A percentile compares a stretch with the other conserved stretches of the same genome.
Evolutionary conservation across 2,888 invertebrate genomes (phyloP).

Genomic region (Meloe dianella): DNA sequence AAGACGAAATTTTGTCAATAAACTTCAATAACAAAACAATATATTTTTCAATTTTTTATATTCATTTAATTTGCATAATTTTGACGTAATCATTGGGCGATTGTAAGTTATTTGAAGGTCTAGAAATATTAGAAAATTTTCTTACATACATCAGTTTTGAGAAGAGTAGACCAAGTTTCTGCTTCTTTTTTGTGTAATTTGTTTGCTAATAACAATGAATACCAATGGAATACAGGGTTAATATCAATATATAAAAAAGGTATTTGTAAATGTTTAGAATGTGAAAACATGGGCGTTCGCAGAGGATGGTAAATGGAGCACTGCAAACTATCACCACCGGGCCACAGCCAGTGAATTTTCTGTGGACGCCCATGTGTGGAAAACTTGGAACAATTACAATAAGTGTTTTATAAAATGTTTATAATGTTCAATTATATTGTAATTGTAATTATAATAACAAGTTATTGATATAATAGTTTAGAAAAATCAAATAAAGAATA

Average conservation of each 20-base stretch:
- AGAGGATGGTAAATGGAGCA: too few relatives aligned
- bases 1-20: slow-evolving; percentile 13
- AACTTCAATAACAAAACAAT: slow-evolving; percentile 11
- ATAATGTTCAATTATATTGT: slow-evolving; percentile 19
- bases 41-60: slow-evolving; percentile 24
- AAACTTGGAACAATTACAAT: slow-evolving; percentile 22
- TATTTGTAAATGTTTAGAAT: slow-evolving; percentile 15
- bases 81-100: slow-evolving; percentile 11
- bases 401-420: slow-evolving; percentile 18
- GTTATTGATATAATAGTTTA: slow-evolving; percentile 15
- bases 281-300: too few relatives aligned
- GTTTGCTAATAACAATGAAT: neutral
- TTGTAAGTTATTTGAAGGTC: slow-evolving; percentile 20
- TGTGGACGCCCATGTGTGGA: too few relatives aligned
- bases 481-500: neutral
- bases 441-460: slow-evolving; percentile 25
- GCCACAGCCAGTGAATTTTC: too few relatives aligned
- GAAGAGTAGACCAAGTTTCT: neutral
- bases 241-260: neutral
- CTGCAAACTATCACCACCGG: too few relatives aligned
- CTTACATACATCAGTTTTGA: neutral
- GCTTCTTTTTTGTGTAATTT: neutral
- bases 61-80: slow-evolving; percentile 23
- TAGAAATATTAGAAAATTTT: slow-evolving; percentile 14
- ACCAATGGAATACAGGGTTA: slow-evolving; percentile 22